These are phyloP conservation scores for Ethmia dodecea DNA, from an alignment of 2,888 invertebrate species.

Conservation along the genomic window DNA sequence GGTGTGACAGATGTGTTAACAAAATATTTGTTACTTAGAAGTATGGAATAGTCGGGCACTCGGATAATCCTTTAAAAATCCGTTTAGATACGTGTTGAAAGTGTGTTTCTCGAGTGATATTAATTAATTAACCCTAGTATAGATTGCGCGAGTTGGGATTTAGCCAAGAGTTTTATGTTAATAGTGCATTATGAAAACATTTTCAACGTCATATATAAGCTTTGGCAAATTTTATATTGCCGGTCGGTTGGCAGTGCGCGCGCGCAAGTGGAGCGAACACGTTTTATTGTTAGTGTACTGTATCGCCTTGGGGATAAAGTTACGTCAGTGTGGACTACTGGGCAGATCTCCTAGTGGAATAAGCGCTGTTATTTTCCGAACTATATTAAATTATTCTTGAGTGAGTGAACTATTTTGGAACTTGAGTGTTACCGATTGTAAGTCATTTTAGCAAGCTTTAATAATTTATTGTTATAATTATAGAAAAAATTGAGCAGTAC, in stretches of 20 bases:
- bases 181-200: conserved; percentile 60
- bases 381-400: too few relatives aligned
- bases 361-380: too few relatives aligned
- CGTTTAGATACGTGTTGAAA: conserved; percentile 1
- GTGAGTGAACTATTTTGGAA: too few relatives aligned
- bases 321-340: conserved; percentile 30
- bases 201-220: conserved; percentile 37
- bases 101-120: conserved; percentile 13
- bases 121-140: conserved; percentile 42
- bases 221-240: conserved; percentile 53
- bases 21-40: neutral
- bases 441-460: too few relatives aligned
- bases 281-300: conserved; percentile 37
- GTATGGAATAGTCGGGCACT: neutral
- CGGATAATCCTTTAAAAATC: neutral
- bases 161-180: conserved; percentile 55
- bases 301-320: conserved; percentile 28
- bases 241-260: conserved; percentile 40
- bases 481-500: too few relatives aligned
- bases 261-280: conserved; percentile 31
- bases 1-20: conserved; percentile 5
- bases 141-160: conserved; percentile 47
- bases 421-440: too few relatives aligned
- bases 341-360: too few relatives aligned
- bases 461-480: too few relatives aligned